phyloP scores from a whole-genome alignment of 2,888 invertebrate genomes.

The Homarus gammarus region DNA sequence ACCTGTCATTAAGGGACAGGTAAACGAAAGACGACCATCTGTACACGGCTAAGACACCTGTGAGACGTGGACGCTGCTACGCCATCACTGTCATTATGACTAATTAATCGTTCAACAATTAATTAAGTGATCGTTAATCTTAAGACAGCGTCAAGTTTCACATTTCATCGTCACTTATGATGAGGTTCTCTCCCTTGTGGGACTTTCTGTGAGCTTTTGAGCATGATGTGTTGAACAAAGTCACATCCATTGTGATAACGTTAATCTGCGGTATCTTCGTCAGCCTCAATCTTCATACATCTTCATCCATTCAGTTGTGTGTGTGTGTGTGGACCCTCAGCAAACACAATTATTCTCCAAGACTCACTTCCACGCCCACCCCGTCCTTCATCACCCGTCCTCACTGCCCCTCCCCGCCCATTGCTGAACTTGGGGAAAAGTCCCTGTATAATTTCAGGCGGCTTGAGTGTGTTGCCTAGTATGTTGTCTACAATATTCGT shows the following conservation, averaged over 20 bases:
- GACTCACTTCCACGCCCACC: neutral
- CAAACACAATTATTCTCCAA: neutral
- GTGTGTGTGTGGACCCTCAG: neutral
- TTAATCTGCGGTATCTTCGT: neutral
- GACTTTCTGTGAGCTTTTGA: neutral
- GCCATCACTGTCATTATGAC: too few relatives aligned
- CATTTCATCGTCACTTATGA: neutral
- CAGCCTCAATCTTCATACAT: neutral
- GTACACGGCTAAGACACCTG: neutral
- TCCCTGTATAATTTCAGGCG: too few relatives aligned
- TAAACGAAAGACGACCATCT: too few relatives aligned
- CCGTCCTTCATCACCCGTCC: neutral
- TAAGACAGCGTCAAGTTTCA: neutral
- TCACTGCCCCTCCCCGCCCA: neutral
- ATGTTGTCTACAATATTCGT: too few relatives aligned
- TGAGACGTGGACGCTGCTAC: neutral
- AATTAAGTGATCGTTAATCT: too few relatives aligned
- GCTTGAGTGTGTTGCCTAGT: too few relatives aligned
- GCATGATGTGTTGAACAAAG: neutral
- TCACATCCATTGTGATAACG: neutral
- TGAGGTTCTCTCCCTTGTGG: neutral
- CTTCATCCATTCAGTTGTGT: neutral
- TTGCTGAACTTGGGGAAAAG: too few relatives aligned
- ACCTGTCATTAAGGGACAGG: too few relatives aligned
- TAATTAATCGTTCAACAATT: too few relatives aligned